Evolutionary conservation across 37 sponge, comb jelly and placozoan genomes (phyloP), one percentile per base, ranked within the genome.

Genomic region (Petrosia ficiformis): DNA sequence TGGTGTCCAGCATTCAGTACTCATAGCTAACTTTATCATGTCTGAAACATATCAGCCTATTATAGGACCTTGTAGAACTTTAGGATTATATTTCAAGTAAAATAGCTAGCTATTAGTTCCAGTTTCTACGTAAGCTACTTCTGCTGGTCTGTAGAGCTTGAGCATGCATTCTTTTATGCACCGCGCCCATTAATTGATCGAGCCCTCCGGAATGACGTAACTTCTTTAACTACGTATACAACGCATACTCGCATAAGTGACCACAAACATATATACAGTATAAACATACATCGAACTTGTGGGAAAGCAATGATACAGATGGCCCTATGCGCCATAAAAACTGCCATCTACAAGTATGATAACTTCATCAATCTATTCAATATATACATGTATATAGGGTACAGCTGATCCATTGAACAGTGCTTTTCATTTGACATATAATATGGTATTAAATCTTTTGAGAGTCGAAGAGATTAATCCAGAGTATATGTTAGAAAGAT

Each of bases 381-480:
- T 48, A 48, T 48, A 19, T 48, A 19, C 14, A 19, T 14, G 8
- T 59, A 35, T 42, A 57, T 77, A 97, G 91, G 99, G 99, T 22
- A 58, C 84, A 29, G 81, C 99, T 24, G 91, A 98, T 65, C 93
- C 99, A 16, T 84, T 98, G 66, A 98, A 94, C 84, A 92, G 93
- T 76, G 99, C 99, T 1, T 98, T 98, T 80, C 91, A 89, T 58
- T 81, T 95, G 38, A 98, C 93, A 37, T 95, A 98, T 80, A 93
- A 95, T 68, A 98, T 98, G 99, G 97, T 95, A 38, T 84, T 98
- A 42, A 98, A 98, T 85, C 77, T 98, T 66, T 63, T 98, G 66
- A 35, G 99, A 57, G 99, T 98, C 29, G 99, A 98, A 69, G 99
- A 95, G 59, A 89, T 98, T 57, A 98, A 98, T 71, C 99, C 99